Conservation (phyloP, 2,113 vertebrate species). For the Engraulis encrasicolus region DNA sequence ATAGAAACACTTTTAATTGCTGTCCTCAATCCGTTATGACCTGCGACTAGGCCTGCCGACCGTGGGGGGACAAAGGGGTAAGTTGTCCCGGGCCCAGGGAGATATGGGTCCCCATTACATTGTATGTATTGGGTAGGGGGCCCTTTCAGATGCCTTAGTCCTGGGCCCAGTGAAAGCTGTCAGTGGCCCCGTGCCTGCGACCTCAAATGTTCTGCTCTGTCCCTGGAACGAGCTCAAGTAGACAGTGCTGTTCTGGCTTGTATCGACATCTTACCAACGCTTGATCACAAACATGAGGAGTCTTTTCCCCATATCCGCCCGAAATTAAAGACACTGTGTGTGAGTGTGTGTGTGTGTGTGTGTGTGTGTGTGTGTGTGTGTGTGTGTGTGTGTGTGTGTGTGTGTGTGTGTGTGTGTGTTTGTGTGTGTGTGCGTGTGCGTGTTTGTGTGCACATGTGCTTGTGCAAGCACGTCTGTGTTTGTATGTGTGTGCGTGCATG, state of each 20-base stretch:
- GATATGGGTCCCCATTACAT: too few species aligned
- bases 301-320: neutral
- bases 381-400: neutral
- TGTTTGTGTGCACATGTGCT: neutral
- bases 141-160: too few species aligned
- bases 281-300: conserved; percentile 7
- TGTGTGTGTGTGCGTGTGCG: neutral
- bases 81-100: too few species aligned
- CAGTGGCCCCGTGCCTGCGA: too few species aligned
- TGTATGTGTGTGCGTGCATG: neutral
- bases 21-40: conserved; percentile 38
- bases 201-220: conserved; percentile 45
- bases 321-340: neutral
- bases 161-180: too few species aligned
- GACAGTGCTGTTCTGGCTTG: neutral
- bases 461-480: too few species aligned
- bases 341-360: neutral
- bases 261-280: neutral
- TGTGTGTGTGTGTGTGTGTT: too few species aligned
- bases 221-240: conserved; percentile 21
- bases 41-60: too few species aligned
- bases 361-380: neutral
- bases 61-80: too few species aligned
- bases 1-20: conserved; percentile 50
- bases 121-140: too few species aligned